Evolutionary conservation across 2,113 vertebrate species (phyloP), one percentile per base, ranked within the genome.

Genomic region (Sciurus niger): DNA sequence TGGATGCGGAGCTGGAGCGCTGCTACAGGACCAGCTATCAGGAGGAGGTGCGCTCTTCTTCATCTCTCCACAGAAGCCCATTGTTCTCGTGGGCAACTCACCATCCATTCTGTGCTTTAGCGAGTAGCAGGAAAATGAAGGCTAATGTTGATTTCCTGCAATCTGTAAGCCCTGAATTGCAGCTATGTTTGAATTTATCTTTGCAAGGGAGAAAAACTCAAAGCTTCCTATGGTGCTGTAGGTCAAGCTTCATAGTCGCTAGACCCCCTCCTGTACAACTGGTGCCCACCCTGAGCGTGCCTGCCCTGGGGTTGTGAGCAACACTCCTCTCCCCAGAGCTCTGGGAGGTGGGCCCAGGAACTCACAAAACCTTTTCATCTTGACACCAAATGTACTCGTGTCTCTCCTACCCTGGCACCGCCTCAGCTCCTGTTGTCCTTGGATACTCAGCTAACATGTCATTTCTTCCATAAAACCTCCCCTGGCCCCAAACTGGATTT

Each of bases 11-110:
- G 72, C 97, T 99, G 97, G 99, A 99, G 97, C 99, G 98, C 93
- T 86, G 99, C 63, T 99, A 99, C 96, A 99, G 99, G 96, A 99
- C 95, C 32, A 99, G 99, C 98, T 99, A 99, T 98, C 99, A 99
- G 96, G 98, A 99, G 93, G 99, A 99, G 99, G 99, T 99, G 80
- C 1, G 97, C 97, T 89, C 68, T 96, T 58, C 63, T 96, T 58
- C 63, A 34, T 16, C 92, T 94, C 76, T 30, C 89, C 46, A 40
- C 89, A 72, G 48, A 68, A 18, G 43, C 72, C 40, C 68, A 0
- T 55, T 14, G 5, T 53, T 48, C 73, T 65, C 37, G n/a, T 4
- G 1, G 14, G 17, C 2, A 24, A 22, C n/a, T 77, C 48, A 48
- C 13, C 24, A 14, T 78, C 55, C 1, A 17, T n/a, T 84, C 63